Percentiles rank a stretch among this genome's conserved stretches.
Conservation (phyloP, 2,113 vertebrate species). For the Micronisus gabar region DNA sequence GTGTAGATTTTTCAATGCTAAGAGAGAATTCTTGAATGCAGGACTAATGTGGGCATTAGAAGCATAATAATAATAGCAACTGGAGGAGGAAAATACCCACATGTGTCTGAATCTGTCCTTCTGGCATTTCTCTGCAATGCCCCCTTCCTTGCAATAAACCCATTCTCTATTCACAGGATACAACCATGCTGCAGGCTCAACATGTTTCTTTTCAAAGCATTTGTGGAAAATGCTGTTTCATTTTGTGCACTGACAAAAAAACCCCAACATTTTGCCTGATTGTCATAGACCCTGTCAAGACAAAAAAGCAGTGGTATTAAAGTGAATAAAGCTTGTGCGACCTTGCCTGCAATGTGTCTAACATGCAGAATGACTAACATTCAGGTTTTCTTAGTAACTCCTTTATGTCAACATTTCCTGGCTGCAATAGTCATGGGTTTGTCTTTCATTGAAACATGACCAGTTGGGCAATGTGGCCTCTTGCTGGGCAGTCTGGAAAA, state of each 20-base stretch:
- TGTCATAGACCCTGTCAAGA: neutral
- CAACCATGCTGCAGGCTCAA: neutral
- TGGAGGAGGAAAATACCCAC: neutral
- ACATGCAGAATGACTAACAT: neutral
- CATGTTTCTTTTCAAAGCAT: neutral
- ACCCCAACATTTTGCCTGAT: neutral
- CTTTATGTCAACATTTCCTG: conserved; percentile 16
- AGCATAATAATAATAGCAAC: neutral
- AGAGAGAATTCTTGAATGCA: neutral
- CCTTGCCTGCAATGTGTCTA: neutral
- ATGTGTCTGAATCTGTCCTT: neutral
- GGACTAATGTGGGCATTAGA: neutral
- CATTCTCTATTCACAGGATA: rapidly evolving
- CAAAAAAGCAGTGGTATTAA: neutral
- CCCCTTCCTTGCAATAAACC: neutral
- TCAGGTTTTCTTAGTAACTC: neutral
- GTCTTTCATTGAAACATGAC: neutral
- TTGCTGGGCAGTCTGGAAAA: neutral
- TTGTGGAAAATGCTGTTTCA: neutral
- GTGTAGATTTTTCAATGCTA: neutral
- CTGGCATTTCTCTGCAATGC: neutral
- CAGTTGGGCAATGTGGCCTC: neutral
- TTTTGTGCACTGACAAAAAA: neutral
- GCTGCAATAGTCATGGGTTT: neutral
- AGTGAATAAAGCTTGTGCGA: neutral